Evolutionary conservation across 2,113 vertebrate genomes (phyloP), one percentile per base, ranked within the genome.

Genomic region (Scortum barcoo): DNA sequence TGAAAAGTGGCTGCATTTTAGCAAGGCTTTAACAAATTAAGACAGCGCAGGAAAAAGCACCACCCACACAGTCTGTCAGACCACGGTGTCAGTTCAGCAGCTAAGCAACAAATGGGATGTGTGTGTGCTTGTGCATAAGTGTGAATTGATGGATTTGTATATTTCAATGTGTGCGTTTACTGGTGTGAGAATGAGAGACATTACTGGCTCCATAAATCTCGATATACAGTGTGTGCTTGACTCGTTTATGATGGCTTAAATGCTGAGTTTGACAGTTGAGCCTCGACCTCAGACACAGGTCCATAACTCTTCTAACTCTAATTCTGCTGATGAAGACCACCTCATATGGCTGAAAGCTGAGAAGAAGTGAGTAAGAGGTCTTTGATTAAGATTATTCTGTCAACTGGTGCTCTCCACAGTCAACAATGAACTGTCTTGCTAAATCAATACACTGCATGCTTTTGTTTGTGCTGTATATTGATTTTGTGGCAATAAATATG

Each of bases 51-150:
- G n/a, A 16, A 56, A 80, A 76, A 24, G 48, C 72, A 44, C 68
- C 70, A 44, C 74, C 54, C 73, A 70, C 81, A 22, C 60, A 66
- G 19, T 40, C 36, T 26, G 67, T 83, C 65, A 30, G 53, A 68
- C 42, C 13, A 50, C 2, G n/a, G 74, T 76, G 77, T 84, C 13
- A 81, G 10, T 20, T 66, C 13, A 71, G 22, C 42, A 19, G 44
- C 78, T 86, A 80, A 85, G 80, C 46, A 78, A 81, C 71, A 70
- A 69, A 72, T 54, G 9, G 40, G 9, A 56, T 36, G 20, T 62
- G 24, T 24, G 17, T 76, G 42, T 48, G 16, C 48, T 57, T 30
- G 30, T 22, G 24, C 7, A 28, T 14, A 19, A 48, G 40, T 82
- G 60, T 73, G 36, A 74, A 61, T 30, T 13, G 4, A 24, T 42